Conservation (phyloP, 2,113 vertebrate genomes). For the Todiramphus chloris region DNA sequence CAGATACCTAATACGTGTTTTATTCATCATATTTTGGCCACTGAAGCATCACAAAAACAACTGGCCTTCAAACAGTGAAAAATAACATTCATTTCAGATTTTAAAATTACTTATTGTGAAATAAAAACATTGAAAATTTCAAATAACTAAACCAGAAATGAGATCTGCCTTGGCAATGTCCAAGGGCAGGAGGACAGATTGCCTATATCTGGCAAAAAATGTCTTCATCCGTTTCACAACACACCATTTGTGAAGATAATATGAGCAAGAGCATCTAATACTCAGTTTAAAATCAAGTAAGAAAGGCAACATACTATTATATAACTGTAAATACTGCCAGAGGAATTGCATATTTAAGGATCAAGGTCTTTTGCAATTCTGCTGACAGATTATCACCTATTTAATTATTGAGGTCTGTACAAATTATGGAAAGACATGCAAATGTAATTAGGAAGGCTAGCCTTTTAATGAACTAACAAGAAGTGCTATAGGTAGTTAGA, state of each 20-base stretch:
- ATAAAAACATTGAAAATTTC: background rate
- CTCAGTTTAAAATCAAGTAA: constrained; percentile 42
- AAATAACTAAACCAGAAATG: background rate
- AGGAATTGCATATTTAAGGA: background rate
- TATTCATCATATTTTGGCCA: background rate
- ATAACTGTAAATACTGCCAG: constrained; percentile 1
- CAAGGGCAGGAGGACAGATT: background rate
- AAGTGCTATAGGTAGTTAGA: constrained; percentile 15
- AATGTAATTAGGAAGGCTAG: constrained; percentile 7
- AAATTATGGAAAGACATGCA: constrained; percentile 37
- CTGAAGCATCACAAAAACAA: background rate
- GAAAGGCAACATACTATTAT: background rate
- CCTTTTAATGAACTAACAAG: constrained; percentile 41
- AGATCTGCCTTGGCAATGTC: background rate
- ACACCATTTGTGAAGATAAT: background rate
- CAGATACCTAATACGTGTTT: background rate
- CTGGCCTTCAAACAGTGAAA: background rate
- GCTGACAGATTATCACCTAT: constrained; percentile 35
- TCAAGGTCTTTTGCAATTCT: constrained; percentile 20
- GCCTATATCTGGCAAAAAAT: background rate
- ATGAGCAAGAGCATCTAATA: background rate
- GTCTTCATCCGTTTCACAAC: background rate
- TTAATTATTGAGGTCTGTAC: constrained; percentile 46
- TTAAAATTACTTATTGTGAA: background rate
- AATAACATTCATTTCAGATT: background rate